Percentiles rank a stretch among this genome's conserved stretches.
These are phyloP conservation scores for Acanthoscelides obtectus DNA, from an alignment of 2,888 invertebrate genomes.

Conservation along the genomic window DNA sequence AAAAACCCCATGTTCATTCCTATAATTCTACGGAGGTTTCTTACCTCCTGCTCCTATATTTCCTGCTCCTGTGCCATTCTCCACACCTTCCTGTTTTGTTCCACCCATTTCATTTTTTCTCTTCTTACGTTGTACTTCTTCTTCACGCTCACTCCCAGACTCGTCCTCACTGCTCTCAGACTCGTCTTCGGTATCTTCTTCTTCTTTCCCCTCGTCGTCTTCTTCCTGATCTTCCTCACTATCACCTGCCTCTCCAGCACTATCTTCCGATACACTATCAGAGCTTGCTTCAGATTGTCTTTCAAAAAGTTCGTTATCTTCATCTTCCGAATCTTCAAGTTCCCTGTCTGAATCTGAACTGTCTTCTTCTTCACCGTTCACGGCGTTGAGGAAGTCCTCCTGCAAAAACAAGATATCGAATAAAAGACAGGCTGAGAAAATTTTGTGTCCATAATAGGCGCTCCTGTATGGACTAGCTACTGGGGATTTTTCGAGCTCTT, in stretches of 20 bases:
- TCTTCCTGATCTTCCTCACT: conserved; percentile 48
- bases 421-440: background rate
- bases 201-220: conserved; percentile 45
- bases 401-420: conserved; percentile 1
- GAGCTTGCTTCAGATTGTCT: conserved; percentile 37
- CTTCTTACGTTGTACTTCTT: conserved; percentile 23
- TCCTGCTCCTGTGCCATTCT: background rate
- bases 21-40: background rate
- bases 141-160: conserved; percentile 37
- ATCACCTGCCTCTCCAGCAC: conserved; percentile 44
- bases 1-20: no score
- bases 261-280: conserved; percentile 37
- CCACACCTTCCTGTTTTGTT: background rate
- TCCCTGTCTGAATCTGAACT: conserved; percentile 38
- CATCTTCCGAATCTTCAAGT: conserved; percentile 37
- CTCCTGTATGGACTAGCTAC: no score
- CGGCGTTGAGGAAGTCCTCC: conserved; percentile 25
- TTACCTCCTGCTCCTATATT: background rate
- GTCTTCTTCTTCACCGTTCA: conserved; percentile 42
- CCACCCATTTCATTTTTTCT: conserved; percentile 9
- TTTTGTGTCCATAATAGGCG: no score
- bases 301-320: conserved; percentile 36
- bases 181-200: conserved; percentile 9
- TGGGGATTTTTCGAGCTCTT: no score
- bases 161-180: conserved; percentile 32